Conservation (phyloP, 2,888 invertebrate species). For the Xylota segnis region DNA sequence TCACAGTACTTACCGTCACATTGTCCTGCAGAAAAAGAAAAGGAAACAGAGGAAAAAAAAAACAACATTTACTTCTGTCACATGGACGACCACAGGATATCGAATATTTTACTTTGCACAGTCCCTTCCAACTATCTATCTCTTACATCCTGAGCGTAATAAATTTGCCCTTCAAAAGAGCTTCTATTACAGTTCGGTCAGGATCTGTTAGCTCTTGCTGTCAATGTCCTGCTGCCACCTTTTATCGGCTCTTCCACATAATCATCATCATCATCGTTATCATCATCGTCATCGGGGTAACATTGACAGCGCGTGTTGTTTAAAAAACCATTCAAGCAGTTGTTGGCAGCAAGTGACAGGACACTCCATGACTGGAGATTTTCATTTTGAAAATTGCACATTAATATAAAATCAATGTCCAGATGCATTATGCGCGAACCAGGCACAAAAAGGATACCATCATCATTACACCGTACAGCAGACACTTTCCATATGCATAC, state of each 20-base stretch:
- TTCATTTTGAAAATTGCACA: conserved; percentile 65
- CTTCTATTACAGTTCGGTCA: conserved; percentile 2
- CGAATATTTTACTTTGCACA: conserved; percentile 10
- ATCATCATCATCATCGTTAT: conserved; percentile 27
- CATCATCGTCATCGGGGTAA: conserved; percentile 32
- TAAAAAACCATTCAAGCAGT: conserved; percentile 21
- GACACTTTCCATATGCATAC: conserved; percentile 27
- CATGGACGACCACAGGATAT: conserved; percentile 35
- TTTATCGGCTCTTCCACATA: conserved; percentile 44
- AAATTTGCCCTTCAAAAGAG: conserved; percentile 6
- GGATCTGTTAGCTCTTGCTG: conserved; percentile 3
- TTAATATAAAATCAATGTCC: conserved; percentile 69
- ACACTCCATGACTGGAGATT: conserved; percentile 20
- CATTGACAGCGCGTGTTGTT: conserved; percentile 37
- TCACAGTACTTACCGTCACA: conserved; percentile 37
- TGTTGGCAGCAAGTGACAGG: conserved; percentile 3
- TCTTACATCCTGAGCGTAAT: conserved; percentile 13
- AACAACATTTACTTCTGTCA: conserved; percentile 29
- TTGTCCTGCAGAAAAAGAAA: conserved; percentile 29
- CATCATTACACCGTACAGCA: conserved; percentile 34
- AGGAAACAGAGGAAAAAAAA: not conserved
- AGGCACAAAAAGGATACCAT: conserved; percentile 26
- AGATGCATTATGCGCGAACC: conserved; percentile 6
- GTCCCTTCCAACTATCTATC: not conserved
- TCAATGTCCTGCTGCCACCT: conserved; percentile 35